Base-by-base conservation (phyloP, 35 echinoderm and acorn worm species). In the Apostichopus californicus region DNA sequence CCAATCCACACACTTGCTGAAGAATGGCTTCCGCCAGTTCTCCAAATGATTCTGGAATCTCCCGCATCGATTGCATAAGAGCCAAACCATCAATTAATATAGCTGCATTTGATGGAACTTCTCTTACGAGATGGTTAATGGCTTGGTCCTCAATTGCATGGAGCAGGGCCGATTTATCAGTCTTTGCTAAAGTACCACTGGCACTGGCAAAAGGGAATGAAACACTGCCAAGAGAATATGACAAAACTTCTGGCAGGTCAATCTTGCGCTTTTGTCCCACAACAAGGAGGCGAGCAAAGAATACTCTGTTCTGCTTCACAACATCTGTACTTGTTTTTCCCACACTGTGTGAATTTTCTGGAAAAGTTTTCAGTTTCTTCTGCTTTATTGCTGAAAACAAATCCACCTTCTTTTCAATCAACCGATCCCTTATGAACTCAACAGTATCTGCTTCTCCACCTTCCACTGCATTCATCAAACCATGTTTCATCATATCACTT, bases 331-430 rank as follows among this genome's bases (percentile, higher is more conserved):
- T 57, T 17, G 60, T 83, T 21, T 11, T 18, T 64, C 64, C 90
- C 7, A 11, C 17, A 15, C 1, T 22, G 60, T 9, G 56, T 2
- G 4, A 73, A 54, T 95, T 94, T 63, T 86, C 46, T 72, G 2
- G 15, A 54, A 94, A 92, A 4, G 90, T 91, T 92, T 92, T 86
- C 28, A 91, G 66, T 46, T 94, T 94, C 56, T 86, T 14, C 11
- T 87, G 57, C 23, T 46, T 46, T 46, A 46, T 46, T 46, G 34
- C 34, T 46, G 34, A 46, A 46, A 46, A 46, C 34, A 46, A 91
- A 21, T 91, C 81, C 14, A 8, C 11, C 14, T 77, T 60, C 9
- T 90, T 68, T 61, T 53, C 18, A 7, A 91, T 85, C 10, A 85
- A 59, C 8, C 89, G 81, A 17, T 59, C 21, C 7, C n/a, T 65